Evolutionary conservation across 2,888 invertebrate genomes (phyloP), one percentile per base, ranked within the genome.

Genomic region (Limenitis camilla): DNA sequence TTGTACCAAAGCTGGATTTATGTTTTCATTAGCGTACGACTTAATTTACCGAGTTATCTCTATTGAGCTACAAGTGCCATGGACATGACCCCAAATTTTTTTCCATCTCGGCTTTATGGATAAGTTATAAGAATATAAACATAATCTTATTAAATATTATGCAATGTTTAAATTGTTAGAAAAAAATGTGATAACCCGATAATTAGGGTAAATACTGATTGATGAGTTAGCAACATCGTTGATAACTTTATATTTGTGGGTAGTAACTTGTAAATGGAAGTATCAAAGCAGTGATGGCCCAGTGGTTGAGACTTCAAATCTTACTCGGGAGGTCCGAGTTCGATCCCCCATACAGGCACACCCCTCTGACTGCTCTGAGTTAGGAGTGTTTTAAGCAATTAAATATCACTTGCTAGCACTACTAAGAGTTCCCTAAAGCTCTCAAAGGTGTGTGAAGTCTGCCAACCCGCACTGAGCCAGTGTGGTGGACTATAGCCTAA

Each of bases 21-120:
- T 60, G 42, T 62, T 61, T 46, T 55, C 44, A 48, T 55, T 40
- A 46, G 45, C 40, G 38, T 30, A 41, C 45, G 52, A 48, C 35
- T 54, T 52, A 56, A 46, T 57, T 73, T 75, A 74, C 74, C 40
- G 31, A 55, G 40, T 61, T 61, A 59, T 59, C 72, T 62, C 62
- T 59, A 64, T 66, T 69, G 66, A 67, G 67, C 63, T 61, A 67
- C 66, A 60, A 63, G 63, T 62, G 71, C 66, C 74, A 73, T 63
- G 73, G 70, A 66, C 72, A 55, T 62, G 66, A 66, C 62, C 65
- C 61, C 60, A 43, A 60, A 62, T 61, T 67, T 57, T 55, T 59
- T 55, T 53, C 42, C 49, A 40, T 49, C 35, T 42, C 52, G 58
- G 58, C 58, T 58, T 58, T 55, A 55, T 41, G 58, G 50, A 55